phyloP scores from a whole-genome alignment of 2,113 vertebrate genomes.

The Podiceps cristatus region DNA sequence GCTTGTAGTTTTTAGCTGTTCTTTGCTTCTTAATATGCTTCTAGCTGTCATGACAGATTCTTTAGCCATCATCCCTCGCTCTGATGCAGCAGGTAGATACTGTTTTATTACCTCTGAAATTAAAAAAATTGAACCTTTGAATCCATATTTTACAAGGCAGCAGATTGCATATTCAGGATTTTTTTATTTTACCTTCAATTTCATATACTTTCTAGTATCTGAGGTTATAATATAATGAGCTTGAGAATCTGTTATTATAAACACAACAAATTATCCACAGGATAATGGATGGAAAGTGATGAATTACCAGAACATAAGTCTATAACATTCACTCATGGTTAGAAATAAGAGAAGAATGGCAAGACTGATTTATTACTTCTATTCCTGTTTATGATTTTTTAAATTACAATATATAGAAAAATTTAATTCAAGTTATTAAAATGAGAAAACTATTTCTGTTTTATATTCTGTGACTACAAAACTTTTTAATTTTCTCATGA shows the following conservation, averaged over 20 bases:
- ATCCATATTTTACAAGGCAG: not conserved
- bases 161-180: not conserved
- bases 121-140: not conserved
- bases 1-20: not conserved
- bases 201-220: not conserved
- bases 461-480: not conserved
- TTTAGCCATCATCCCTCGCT: not conserved
- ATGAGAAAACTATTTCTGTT: constrained; percentile 10
- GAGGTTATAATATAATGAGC: not conserved
- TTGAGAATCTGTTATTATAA: not conserved
- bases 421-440: constrained; percentile 48
- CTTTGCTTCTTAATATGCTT: not conserved
- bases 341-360: constrained; percentile 18
- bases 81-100: not conserved
- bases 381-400: not conserved
- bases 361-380: constrained; percentile 54
- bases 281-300: constrained; percentile 43
- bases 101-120: not conserved
- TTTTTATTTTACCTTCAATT: not conserved
- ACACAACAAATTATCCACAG: not conserved
- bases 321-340: not conserved
- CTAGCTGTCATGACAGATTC: not conserved
- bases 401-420: constrained; percentile 13
- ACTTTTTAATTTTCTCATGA: constrained; percentile 9
- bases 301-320: constrained; percentile 38